phyloP scores from a whole-genome alignment of 2,113 vertebrate genomes.

The Ptychochromis oligacanthus region DNA sequence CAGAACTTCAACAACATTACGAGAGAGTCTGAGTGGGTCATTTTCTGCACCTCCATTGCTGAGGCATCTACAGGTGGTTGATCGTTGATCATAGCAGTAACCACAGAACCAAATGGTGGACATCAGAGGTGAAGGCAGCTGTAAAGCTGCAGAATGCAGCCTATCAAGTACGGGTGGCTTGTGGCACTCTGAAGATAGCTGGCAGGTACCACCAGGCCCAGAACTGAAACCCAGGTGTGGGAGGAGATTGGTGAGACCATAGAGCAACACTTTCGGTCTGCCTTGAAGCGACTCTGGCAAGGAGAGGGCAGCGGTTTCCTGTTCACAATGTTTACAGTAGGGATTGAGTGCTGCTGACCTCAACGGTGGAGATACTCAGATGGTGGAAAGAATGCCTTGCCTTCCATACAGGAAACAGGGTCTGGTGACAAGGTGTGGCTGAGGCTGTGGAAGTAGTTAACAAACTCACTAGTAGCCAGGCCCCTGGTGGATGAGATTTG shows the following conservation, averaged over 20 bases:
- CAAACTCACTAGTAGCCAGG: neutral
- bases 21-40: neutral
- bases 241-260: neutral
- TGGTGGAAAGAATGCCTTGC: neutral
- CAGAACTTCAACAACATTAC: neutral
- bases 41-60: neutral
- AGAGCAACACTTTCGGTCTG: neutral
- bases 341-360: neutral
- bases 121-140: neutral
- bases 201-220: neutral
- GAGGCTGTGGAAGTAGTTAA: neutral
- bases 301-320: neutral
- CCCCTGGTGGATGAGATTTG: neutral
- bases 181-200: neutral
- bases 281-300: no score
- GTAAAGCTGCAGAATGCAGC: neutral
- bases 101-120: neutral
- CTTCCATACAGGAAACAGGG: neutral
- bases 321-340: neutral
- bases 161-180: neutral
- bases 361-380: neutral
- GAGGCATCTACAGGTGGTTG: neutral
- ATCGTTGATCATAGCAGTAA: neutral
- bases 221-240: accelerated
- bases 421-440: neutral